Conservation (phyloP, 2,797 vertebrate species). For the Coreius guichenoti region DNA sequence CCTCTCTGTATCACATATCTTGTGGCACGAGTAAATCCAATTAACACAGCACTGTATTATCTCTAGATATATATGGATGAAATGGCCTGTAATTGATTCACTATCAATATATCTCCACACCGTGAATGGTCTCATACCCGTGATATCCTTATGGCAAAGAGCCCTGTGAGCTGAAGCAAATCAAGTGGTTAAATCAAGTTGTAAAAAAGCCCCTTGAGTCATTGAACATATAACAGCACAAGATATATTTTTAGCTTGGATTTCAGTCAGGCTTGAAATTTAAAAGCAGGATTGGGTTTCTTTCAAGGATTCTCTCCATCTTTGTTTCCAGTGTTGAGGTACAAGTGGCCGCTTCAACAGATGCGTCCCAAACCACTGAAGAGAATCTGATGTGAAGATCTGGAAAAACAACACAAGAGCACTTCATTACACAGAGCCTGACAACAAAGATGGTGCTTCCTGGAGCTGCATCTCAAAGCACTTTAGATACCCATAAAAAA, state of each 20-base stretch:
- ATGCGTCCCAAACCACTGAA: conserved; percentile 20
- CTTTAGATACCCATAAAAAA: conserved; percentile 6
- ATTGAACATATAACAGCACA: neutral
- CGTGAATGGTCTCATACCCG: neutral
- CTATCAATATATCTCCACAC: conserved; percentile 12
- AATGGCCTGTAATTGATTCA: conserved; percentile 15
- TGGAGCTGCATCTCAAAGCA: conserved; percentile 17
- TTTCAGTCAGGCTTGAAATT: neutral
- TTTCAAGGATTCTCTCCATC: neutral
- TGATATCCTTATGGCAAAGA: conserved; percentile 8
- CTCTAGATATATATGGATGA: neutral
- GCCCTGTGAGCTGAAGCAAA: conserved; percentile 7
- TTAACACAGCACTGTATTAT: conserved; percentile 1
- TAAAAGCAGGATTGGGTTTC: conserved; percentile 11
- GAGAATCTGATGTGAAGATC: conserved; percentile 33
- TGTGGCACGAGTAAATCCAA: neutral
- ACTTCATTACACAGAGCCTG: conserved; percentile 47
- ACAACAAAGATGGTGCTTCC: conserved; percentile 14
- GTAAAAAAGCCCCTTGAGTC: neutral
- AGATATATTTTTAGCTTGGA: neutral
- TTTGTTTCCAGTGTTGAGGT: conserved; percentile 9
- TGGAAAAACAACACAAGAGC: conserved; percentile 44
- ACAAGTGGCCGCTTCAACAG: conserved; percentile 24
- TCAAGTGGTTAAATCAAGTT: conserved; percentile 2
- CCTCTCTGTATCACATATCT: neutral